These are phyloP conservation scores for Chelonus formosanus DNA, from an alignment of 2,888 invertebrate genomes.

Conservation along the genomic window DNA sequence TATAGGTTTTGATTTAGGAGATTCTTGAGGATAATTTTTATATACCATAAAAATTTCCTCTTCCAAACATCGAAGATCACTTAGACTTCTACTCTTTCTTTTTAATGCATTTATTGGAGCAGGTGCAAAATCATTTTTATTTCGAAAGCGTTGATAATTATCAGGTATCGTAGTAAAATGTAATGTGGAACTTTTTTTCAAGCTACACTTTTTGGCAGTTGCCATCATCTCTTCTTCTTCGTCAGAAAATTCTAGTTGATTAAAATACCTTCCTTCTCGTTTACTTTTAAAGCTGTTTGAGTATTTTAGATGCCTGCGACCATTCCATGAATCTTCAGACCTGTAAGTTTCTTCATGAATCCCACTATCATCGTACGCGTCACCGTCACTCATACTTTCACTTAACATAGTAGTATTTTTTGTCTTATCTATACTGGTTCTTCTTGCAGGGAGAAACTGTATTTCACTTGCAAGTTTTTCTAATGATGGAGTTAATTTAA, in stretches of 20 bases:
- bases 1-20: conserved; percentile 39
- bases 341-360: conserved; percentile 45
- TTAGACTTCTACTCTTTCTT: conserved; percentile 51
- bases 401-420: conserved; percentile 13
- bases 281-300: conserved; percentile 45
- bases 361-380: conserved; percentile 25
- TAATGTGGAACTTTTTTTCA: conserved; percentile 44
- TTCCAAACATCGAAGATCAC: conserved; percentile 49
- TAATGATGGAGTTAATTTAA: conserved; percentile 53
- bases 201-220: conserved; percentile 12
- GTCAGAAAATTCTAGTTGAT: conserved; percentile 14
- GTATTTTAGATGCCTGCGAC: conserved; percentile 36
- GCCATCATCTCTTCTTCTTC: conserved; percentile 18
- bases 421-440: conserved; percentile 27
- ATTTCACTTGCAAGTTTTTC: conserved; percentile 59
- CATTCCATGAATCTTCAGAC: conserved; percentile 47
- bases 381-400: conserved; percentile 5
- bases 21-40: not conserved
- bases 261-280: conserved; percentile 36
- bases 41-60: conserved; percentile 5
- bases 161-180: conserved; percentile 42
- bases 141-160: conserved; percentile 39
- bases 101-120: conserved; percentile 33
- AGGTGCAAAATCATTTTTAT: conserved; percentile 13
- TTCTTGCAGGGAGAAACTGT: conserved; percentile 53